Evolutionary conservation across 2,888 invertebrate genomes (phyloP).

Genomic region (Drosophila recens): DNA sequence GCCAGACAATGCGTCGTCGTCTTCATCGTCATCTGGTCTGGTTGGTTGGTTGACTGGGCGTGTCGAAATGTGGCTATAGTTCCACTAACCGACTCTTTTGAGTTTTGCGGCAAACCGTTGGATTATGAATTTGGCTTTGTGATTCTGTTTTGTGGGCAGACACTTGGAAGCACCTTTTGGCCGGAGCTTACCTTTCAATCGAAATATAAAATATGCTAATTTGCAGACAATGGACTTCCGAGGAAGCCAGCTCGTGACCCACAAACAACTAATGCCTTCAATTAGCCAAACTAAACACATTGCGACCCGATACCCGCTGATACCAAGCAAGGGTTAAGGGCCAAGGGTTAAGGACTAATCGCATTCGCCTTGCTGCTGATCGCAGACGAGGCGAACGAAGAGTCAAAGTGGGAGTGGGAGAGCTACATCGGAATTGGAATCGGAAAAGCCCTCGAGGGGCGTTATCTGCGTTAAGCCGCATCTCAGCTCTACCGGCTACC

Average conservation of each 20-base stretch:
- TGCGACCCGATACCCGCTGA: constrained; percentile 12
- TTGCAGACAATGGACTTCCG: constrained; percentile 70
- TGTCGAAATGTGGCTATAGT: constrained; percentile 57
- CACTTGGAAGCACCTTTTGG: constrained; percentile 4
- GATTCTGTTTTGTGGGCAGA: constrained; percentile 60
- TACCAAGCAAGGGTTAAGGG: constrained; percentile 46
- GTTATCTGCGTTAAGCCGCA: constrained; percentile 74
- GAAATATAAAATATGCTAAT: constrained; percentile 69
- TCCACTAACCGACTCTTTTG: constrained; percentile 51
- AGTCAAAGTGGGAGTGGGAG: constrained; percentile 9
- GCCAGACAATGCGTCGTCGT: constrained; percentile 58
- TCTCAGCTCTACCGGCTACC: constrained; percentile 27
- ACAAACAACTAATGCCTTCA: constrained; percentile 81
- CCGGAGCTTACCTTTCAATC: constrained; percentile 53
- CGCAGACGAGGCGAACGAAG: constrained; percentile 34
- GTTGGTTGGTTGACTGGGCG: constrained; percentile 32
- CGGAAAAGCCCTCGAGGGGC: constrained; percentile 64
- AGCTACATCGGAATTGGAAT: background rate
- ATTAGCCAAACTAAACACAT: constrained; percentile 71
- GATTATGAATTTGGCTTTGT: constrained; percentile 63
- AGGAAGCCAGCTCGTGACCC: constrained; percentile 68
- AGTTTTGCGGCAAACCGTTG: constrained; percentile 69
- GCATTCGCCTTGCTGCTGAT: constrained; percentile 73
- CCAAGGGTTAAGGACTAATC: constrained; percentile 67
- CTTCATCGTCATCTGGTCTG: constrained; percentile 29